Evolutionary conservation across 2,888 invertebrate genomes (phyloP).

Genomic region (Cantharis flavilabris): DNA sequence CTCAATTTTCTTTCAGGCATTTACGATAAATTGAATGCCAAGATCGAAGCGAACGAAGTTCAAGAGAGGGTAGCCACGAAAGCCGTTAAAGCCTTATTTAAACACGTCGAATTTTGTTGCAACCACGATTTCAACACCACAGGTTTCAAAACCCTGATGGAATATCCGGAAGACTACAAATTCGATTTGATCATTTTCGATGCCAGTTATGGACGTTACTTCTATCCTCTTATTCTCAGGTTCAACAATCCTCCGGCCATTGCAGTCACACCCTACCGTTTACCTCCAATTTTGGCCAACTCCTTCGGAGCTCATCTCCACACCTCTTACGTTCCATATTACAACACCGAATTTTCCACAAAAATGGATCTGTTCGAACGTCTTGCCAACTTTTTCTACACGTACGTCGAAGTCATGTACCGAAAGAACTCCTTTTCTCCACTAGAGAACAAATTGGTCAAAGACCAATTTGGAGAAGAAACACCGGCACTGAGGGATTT

Average conservation of each 20-base stretch:
- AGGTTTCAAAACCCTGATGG: slow-evolving; percentile 27
- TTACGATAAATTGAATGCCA: slow-evolving; percentile 21
- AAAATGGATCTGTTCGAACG: slow-evolving; percentile 41
- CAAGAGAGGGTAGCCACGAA: slow-evolving; percentile 11
- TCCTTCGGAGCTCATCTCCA: slow-evolving; percentile 36
- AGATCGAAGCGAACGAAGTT: slow-evolving; percentile 21
- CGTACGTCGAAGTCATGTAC: slow-evolving; percentile 30
- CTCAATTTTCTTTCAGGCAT: slow-evolving; percentile 13
- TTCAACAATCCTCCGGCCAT: slow-evolving; percentile 38
- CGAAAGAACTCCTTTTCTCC: slow-evolving; percentile 33
- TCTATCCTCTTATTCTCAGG: slow-evolving; percentile 36
- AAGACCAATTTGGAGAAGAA: slow-evolving; percentile 39
- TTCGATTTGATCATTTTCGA: slow-evolving; percentile 41
- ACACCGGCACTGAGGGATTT: slow-evolving; percentile 38
- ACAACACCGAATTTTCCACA: slow-evolving; percentile 34
- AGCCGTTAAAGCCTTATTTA: slow-evolving; percentile 13
- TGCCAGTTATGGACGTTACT: slow-evolving; percentile 32
- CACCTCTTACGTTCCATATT: slow-evolving; percentile 41
- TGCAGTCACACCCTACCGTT: slow-evolving; percentile 35
- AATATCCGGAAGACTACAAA: slow-evolving; percentile 34
- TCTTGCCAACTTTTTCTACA: slow-evolving; percentile 35
- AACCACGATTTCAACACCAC: slow-evolving; percentile 29
- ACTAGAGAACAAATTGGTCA: slow-evolving; percentile 33
- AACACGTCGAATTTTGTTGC: slow-evolving; percentile 26
- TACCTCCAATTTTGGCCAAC: slow-evolving; percentile 33